Base-by-base conservation (phyloP, 2,113 vertebrate genomes). In the Grammomys dolichurus region DNA sequence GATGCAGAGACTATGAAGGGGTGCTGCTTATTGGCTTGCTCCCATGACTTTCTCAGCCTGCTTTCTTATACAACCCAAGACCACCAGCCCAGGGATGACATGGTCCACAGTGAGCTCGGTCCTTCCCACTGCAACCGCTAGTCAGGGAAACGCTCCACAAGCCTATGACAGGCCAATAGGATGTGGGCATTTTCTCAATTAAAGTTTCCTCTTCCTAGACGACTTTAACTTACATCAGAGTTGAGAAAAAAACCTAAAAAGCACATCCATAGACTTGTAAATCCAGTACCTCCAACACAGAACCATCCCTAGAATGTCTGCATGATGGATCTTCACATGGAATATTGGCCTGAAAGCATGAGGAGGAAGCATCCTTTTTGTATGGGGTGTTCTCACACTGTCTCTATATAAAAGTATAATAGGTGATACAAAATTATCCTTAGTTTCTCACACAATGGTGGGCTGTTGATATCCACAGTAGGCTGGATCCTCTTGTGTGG, bases 221-320 rank as follows among this genome's bases (percentile, higher is more conserved):
- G 76, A 77, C 46, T 28, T 31, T 31, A 31, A 48, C 5, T 48
- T 48, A 31, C 51, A 16, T 77, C 75, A n/a, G 17, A 48, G 6
- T 48, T 77, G 70, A 48, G 13, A 16, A 17, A 75, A 70, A 63
- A 63, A 24, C 13, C 73, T 46, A 76, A 46, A 40, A 40, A 76
- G 73, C 22, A 76, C 12, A 76, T 10, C 43, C 17, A 3, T 26
- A 56, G 36, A 72, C 7, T n/a, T 88, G 2, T 58, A 75, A 84
- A 56, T 70, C 10, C 36, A 86, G 6, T 60, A 88, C 3, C 58
- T 77, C 63, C 13, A 19, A 22, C 7, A 82, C 65, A 17, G 48
- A 82, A 87, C n/a, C 24, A 11, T 77, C 91, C 69, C 85, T 65
- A 94, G 75, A 92, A n/a, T 78, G 67, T 92, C 72, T 92, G 13